These are phyloP conservation scores for Chloebia gouldiae DNA, from an alignment of 2,113 vertebrate genomes.

Conservation along the genomic window DNA sequence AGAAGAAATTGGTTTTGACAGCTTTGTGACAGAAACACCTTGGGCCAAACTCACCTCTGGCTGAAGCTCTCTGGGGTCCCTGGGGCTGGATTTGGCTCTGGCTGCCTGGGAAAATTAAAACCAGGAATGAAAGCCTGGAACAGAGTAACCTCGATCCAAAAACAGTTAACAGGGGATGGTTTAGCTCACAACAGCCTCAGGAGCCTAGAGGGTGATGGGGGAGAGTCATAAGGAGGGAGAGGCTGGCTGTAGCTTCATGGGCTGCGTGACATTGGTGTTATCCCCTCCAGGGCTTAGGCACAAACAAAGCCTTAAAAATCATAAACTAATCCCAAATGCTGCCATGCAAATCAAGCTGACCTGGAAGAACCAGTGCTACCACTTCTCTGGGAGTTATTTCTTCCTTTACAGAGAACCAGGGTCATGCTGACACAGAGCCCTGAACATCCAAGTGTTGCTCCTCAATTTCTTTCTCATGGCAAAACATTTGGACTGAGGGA, in stretches of 20 bases:
- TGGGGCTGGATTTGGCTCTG: neutral
- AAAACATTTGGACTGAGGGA: neutral
- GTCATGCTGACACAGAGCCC: neutral
- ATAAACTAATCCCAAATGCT: neutral
- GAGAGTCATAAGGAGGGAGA: neutral
- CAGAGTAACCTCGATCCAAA: neutral
- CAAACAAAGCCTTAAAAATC: neutral
- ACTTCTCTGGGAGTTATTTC: neutral
- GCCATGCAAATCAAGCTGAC: accelerated
- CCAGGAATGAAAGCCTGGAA: neutral
- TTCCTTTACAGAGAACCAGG: neutral
- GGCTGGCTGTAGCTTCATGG: neutral
- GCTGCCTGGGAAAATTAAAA: neutral
- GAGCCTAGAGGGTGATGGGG: neutral
- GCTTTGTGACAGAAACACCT: slow-evolving; percentile 1
- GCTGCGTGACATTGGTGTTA: neutral
- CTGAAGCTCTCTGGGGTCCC: neutral
- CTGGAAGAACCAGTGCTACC: neutral
- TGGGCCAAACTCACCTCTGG: neutral
- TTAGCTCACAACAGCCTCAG: neutral
- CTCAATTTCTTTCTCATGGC: neutral
- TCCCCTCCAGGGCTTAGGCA: neutral
- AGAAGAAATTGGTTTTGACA: slow-evolving; percentile 33
- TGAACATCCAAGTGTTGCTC: neutral
- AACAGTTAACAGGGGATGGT: neutral